Conservation (phyloP, 2,113 vertebrate species). For the Mustela nigripes region DNA sequence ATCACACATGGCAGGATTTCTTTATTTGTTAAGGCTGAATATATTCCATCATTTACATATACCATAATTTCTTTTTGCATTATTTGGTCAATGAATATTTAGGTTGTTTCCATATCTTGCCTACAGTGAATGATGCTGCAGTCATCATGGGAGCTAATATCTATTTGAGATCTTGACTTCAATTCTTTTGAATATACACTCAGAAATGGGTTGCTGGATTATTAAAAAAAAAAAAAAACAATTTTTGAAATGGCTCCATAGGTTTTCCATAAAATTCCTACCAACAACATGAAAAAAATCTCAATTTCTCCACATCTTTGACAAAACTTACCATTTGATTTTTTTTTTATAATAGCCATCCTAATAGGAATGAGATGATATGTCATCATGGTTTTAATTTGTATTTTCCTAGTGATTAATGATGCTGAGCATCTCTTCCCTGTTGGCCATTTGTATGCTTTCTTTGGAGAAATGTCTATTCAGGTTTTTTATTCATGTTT, state of each 20-base stretch:
- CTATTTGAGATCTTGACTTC: neutral
- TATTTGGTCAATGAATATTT: neutral
- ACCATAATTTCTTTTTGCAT: neutral
- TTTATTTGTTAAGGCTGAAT: neutral
- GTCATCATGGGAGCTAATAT: neutral
- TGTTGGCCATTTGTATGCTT: neutral
- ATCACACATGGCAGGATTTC: neutral
- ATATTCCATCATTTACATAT: neutral
- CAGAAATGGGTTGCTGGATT: neutral
- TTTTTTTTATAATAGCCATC: neutral
- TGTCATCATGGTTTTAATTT: neutral
- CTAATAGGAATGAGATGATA: neutral
- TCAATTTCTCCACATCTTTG: neutral
- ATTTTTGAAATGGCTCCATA: neutral
- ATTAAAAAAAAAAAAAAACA: neutral
- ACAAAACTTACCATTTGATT: neutral
- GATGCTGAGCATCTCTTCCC: neutral
- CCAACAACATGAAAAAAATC: neutral
- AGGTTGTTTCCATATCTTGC: neutral
- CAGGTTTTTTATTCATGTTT: neutral
- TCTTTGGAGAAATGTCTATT: neutral
- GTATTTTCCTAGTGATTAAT: neutral
- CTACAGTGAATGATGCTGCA: neutral
- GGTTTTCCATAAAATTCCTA: neutral
- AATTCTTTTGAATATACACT: neutral